Percentiles rank a stretch among this genome's conserved stretches.
These are phyloP conservation scores for Tragelaphus scriptus DNA, from an alignment of 2,113 vertebrate genomes.

Conservation along the genomic window DNA sequence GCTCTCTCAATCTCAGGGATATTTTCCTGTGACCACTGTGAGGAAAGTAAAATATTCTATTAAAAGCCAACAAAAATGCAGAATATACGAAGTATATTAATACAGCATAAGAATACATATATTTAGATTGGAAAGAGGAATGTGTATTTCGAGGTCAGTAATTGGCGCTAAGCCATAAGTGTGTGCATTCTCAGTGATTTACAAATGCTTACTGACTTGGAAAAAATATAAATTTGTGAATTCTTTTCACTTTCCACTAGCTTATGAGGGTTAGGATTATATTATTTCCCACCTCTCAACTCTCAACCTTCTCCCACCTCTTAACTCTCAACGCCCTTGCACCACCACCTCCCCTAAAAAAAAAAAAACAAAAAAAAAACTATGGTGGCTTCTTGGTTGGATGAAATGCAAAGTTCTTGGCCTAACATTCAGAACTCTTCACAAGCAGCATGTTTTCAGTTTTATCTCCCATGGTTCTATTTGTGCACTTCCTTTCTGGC, in stretches of 20 bases:
- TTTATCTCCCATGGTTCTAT: neutral
- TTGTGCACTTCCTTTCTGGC: neutral
- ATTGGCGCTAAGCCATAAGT: neutral
- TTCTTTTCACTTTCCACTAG: conserved; percentile 46
- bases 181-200: conserved; percentile 24
- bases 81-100: neutral
- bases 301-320: too few relatives aligned
- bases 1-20: neutral
- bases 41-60: conserved; percentile 27
- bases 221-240: conserved; percentile 33
- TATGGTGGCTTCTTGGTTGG: neutral
- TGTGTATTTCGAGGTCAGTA: neutral
- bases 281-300: neutral
- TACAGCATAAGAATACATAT: neutral
- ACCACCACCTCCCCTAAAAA: accelerated
- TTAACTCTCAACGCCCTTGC: neutral
- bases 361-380: neutral
- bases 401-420: conserved; percentile 22
- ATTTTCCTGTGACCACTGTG: neutral
- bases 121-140: neutral
- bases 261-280: neutral
- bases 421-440: neutral
- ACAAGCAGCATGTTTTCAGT: neutral
- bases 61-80: neutral
- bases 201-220: conserved; percentile 20